These are phyloP conservation scores for Microctonus aethiopoides DNA, from an alignment of 2,888 invertebrate genomes.

Conservation along the genomic window DNA sequence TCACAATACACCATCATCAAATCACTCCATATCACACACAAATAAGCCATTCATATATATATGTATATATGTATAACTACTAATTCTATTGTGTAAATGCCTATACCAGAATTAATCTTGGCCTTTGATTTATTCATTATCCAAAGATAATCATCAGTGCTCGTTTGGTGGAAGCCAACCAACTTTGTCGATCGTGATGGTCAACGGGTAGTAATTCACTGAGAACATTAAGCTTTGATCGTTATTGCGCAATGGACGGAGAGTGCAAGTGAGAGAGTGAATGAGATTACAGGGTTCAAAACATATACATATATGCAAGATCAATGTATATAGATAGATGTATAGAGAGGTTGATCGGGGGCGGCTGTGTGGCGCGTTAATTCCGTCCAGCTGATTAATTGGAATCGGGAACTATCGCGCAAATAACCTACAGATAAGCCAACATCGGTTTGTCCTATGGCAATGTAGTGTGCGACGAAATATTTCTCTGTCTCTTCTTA, in stretches of 20 bases:
- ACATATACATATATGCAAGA: neutral
- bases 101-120: neutral
- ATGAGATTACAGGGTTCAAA: neutral
- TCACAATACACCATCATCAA: neutral
- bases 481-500: slow-evolving; percentile 53
- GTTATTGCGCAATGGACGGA: slow-evolving; percentile 15
- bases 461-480: slow-evolving; percentile 38
- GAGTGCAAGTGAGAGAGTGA: slow-evolving; percentile 1
- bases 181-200: slow-evolving; percentile 11
- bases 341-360: slow-evolving; percentile 32
- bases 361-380: slow-evolving; percentile 60
- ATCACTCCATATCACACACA: neutral
- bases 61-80: neutral
- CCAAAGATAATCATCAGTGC: neutral
- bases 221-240: slow-evolving; percentile 21
- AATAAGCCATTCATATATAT: neutral
- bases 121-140: neutral
- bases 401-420: slow-evolving; percentile 62
- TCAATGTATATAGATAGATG: neutral
- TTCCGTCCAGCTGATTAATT: slow-evolving; percentile 65
- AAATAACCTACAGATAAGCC: slow-evolving; percentile 64
- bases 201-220: slow-evolving; percentile 26
- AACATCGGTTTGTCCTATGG: slow-evolving; percentile 41
- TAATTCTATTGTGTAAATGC: neutral
- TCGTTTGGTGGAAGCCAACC: neutral